These are phyloP conservation scores for Syrista parreyssii DNA, from an alignment of 2,888 invertebrate species.

Conservation along the genomic window DNA sequence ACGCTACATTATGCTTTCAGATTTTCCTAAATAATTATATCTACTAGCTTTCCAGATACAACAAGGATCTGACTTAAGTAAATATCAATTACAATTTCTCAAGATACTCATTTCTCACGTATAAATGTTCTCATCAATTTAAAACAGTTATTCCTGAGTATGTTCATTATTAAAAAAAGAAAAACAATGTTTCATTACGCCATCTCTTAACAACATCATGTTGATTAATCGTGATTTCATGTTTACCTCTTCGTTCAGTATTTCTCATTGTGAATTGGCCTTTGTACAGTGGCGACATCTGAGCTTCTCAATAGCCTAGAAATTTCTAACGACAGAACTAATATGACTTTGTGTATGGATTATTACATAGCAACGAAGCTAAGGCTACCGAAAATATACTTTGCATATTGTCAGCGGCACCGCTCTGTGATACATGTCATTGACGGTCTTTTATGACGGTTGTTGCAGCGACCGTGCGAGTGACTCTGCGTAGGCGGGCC, in stretches of 20 bases:
- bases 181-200: neutral
- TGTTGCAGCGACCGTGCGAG: slow-evolving; percentile 92
- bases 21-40: neutral
- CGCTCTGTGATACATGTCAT: slow-evolving; percentile 39
- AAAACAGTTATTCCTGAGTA: neutral
- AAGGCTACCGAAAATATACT: slow-evolving; percentile 39
- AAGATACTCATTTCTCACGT: neutral
- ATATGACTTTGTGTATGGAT: neutral
- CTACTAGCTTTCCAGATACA: neutral
- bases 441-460: slow-evolving; percentile 66
- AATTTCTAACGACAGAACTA: neutral
- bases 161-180: neutral
- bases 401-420: slow-evolving; percentile 37
- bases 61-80: neutral
- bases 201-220: neutral
- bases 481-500: slow-evolving; percentile 88
- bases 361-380: neutral
- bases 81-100: neutral
- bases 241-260: neutral
- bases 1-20: slow-evolving; percentile 8
- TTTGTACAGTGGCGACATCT: neutral
- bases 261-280: neutral
- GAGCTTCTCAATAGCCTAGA: neutral
- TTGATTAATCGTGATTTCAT: neutral
- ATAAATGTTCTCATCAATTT: neutral